Conservation (phyloP, 2,797 vertebrate genomes). For the Sebastes aleutianus region DNA sequence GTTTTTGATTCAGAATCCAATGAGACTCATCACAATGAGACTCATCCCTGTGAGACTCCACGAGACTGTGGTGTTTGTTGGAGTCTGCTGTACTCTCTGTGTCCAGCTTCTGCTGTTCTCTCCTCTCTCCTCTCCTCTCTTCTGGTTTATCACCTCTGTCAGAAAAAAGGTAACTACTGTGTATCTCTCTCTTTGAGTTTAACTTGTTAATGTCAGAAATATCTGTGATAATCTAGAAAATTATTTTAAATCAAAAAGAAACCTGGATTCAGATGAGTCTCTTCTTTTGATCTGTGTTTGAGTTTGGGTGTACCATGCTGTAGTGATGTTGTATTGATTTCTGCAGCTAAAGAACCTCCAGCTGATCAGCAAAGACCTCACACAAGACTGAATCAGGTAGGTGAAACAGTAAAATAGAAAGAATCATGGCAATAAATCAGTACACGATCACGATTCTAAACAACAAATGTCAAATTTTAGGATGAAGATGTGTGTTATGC, state of each 20-base stretch:
- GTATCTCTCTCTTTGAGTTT: background rate
- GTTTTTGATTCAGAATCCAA: background rate
- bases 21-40: background rate
- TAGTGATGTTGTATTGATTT: background rate
- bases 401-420: background rate
- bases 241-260: background rate
- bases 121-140: constrained; percentile 20
- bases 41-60: too few species aligned
- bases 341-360: constrained; percentile 6
- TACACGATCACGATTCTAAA: background rate
- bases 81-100: constrained; percentile 37
- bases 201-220: background rate
- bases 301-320: background rate
- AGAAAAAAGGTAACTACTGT: constrained; percentile 13
- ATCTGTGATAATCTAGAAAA: background rate
- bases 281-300: background rate
- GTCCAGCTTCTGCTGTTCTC: constrained; percentile 21
- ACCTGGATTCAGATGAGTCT: background rate
- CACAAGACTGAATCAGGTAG: constrained; percentile 16
- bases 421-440: background rate
- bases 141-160: background rate
- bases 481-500: constrained; percentile 60
- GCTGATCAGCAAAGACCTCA: background rate
- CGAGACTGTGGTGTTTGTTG: background rate
- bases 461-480: constrained; percentile 18